Base-by-base conservation (phyloP, 2,888 invertebrate species). In the Dorcus parallelipipedus region DNA sequence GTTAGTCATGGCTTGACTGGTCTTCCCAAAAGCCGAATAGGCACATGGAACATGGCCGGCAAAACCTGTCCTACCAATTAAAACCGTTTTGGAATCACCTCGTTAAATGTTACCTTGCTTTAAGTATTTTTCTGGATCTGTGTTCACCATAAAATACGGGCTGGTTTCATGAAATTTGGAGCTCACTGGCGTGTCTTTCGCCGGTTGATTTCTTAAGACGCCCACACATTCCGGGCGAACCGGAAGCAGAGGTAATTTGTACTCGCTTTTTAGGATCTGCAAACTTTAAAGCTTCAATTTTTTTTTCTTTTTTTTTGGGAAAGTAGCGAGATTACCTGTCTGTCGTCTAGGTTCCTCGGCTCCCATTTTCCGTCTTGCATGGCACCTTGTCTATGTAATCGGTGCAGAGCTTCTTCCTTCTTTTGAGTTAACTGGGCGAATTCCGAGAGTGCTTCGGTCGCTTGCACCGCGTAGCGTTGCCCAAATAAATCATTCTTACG, bases 381-480 rank as follows among this genome's bases (percentile, higher is more conserved):
- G 59, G 82, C 83, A 1, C 84, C 82, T 23, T 84, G 82, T 70
- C 82, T 80, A 64, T 83, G 81, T 51, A 88, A 73, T 63, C 84
- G 83, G 68, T 86, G 83, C 38, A 80, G 74, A 2, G 83, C 86
- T 8, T 83, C 83, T 59, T 83, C 80, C 58, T 86, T 82, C 52
- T 81, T 80, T 40, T 84, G 74, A 74, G 86, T 86, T 9, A 84
- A 72, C 59, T 79, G 80, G 71, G 90, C 89, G 69, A 90, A 90
- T 71, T 88, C 85, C 0, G 89, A 86, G 26, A 91, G 73, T 0
- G 86, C 90, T 73, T 90, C 88, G 0, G 87, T 87, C 0, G 90
- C 89, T 45, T 85, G 82, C 6, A 90, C 86, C 2, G 86, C 83
- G 75, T 85, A 90, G 47, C 89, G 82, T 73, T 90, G 88, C 0